These are phyloP conservation scores for Platysternon megacephalum DNA, from an alignment of 2,113 vertebrate genomes.

Conservation along the genomic window DNA sequence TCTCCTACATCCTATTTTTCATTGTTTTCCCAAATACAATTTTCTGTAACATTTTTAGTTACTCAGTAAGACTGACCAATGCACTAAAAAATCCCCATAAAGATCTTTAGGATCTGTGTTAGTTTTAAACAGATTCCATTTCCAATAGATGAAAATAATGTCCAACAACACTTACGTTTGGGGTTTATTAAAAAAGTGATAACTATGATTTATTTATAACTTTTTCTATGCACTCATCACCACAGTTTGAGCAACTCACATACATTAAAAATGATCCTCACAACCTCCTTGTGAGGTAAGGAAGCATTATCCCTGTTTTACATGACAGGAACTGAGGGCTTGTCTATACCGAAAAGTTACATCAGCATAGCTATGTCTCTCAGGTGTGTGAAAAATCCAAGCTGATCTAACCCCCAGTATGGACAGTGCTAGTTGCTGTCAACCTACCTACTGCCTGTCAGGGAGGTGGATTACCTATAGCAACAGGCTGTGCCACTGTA, in stretches of 20 bases:
- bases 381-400: too few species aligned
- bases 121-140: background rate
- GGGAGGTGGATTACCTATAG: too few species aligned
- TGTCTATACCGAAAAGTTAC: too few species aligned
- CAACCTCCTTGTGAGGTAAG: constrained; percentile 5
- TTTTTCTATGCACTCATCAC: background rate
- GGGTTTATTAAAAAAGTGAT: background rate
- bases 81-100: background rate
- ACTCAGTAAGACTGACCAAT: background rate
- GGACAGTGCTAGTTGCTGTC: too few species aligned
- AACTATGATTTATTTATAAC: background rate
- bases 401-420: too few species aligned
- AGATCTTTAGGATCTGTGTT: background rate
- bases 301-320: background rate
- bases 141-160: background rate
- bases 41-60: background rate
- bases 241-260: accelerated
- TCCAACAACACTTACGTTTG: background rate
- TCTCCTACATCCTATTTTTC: background rate
- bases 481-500: too few species aligned
- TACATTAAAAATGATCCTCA: background rate
- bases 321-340: background rate
- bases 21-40: background rate
- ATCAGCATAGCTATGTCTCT: too few species aligned
- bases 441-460: too few species aligned